A percentile compares a stretch with the other conserved stretches of the same genome.
Evolutionary conservation across 2,113 vertebrate genomes (phyloP).

Genomic region (Marmota monax): DNA sequence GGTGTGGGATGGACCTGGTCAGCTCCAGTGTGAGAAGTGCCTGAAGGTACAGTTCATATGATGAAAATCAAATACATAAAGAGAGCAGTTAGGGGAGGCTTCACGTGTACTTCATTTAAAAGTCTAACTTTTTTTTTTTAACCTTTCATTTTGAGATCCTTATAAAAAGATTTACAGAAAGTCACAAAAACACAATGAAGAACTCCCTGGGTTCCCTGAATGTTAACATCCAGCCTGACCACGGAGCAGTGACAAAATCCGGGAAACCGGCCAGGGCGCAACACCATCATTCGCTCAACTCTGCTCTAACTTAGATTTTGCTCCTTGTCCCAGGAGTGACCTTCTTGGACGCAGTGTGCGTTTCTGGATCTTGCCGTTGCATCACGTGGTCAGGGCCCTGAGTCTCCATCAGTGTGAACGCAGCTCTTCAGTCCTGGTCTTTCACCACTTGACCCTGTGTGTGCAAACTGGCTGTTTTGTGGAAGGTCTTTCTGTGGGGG

Average conservation of each 20-base stretch:
- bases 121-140: constrained; percentile 12
- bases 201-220: not conserved
- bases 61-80: not conserved
- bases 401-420: not conserved
- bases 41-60: not conserved
- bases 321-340: no score
- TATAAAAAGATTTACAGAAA: not conserved
- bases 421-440: not conserved
- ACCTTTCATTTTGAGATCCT: constrained; percentile 30
- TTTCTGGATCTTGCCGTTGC: not conserved
- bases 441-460: not conserved
- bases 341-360: not conserved
- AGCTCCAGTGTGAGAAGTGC: not conserved
- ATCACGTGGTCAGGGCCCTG: not conserved
- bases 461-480: not conserved
- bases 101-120: not conserved
- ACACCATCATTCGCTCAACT: not conserved
- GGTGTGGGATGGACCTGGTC: not conserved
- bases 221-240: not conserved
- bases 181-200: not conserved
- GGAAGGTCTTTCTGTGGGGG: not conserved
- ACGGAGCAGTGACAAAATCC: not conserved
- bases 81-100: not conserved
- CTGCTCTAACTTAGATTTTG: not conserved
- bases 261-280: not conserved